Base-by-base conservation (phyloP, 2,888 invertebrate genomes). In the Cyrtodaria siliqua region DNA sequence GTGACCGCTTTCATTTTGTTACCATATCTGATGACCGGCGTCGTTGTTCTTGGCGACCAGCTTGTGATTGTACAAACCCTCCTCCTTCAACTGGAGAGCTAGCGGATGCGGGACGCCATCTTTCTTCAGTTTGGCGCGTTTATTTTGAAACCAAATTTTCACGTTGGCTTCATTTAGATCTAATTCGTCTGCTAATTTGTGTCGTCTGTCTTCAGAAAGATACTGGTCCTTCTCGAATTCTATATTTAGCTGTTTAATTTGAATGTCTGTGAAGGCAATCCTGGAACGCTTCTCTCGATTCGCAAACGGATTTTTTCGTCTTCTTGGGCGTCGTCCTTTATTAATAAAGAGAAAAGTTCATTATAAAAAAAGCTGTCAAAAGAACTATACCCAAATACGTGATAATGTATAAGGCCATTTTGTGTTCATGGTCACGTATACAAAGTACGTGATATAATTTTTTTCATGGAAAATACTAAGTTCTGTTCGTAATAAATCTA, bases 141-240 rank as follows among this genome's bases (percentile, higher is more conserved):
- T 98, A 94, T 98, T 98, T 96, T 96, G 97, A 94, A 98, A 98
- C 98, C 98, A 98, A 93, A 98, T 98, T 94, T 98, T 98, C 87
- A 95, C 99, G 94, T 99, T 99, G 0, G 97, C 97, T 93, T 99
- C 99, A 88, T 98, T 98, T 74, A 99, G 94, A 0, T 97, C 97
- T 70, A 99, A 94, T 89, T 98, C 98, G 1, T 96, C 95, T n/a
- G 98, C 97, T 80, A 99, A 94, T 83, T 97, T 96, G 92, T 97
- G 97, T 49, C 99, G 95, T 84, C 98, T 94, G 74, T 97, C 95
- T 93, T 99, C 99, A 0, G 98, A 98, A 88, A 99, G 95, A 94
- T 99, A 93, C 33, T 86, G 87, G 97, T 87, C 93, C 61, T 91
- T 89, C 33, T 92, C 87, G 93, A 99, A 99, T 94, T 99, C 98